Percentiles rank a stretch among this genome's conserved stretches.
phyloP scores from a whole-genome alignment of 2,797 vertebrate genomes.

The Tympanoctomys barrerae region DNA sequence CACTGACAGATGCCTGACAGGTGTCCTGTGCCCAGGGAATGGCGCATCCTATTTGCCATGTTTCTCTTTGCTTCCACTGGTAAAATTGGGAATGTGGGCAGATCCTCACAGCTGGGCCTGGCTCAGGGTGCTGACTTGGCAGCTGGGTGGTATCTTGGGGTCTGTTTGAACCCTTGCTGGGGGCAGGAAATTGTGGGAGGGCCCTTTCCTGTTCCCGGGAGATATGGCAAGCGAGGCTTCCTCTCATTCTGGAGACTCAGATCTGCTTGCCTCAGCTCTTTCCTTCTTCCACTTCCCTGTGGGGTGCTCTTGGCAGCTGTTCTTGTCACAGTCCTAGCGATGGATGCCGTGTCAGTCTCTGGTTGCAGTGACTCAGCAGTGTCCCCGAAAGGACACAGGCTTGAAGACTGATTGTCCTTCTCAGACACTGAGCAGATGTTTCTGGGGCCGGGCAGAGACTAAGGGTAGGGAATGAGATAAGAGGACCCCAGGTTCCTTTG shows the following conservation, averaged over 20 bases:
- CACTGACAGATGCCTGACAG: neutral
- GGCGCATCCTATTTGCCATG: neutral
- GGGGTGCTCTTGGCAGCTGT: constrained; percentile 58
- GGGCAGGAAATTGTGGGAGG: neutral
- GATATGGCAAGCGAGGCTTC: neutral
- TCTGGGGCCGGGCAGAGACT: neutral
- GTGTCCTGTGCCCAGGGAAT: neutral
- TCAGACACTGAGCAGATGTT: constrained; percentile 1
- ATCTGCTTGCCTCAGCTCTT: constrained; percentile 21
- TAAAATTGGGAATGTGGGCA: neutral
- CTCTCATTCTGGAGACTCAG: constrained; percentile 16
- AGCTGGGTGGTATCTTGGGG: neutral
- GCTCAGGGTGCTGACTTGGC: neutral
- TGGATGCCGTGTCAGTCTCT: constrained; percentile 63
- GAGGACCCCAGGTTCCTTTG: neutral
- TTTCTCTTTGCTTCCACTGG: constrained; percentile 8
- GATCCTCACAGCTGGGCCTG: neutral
- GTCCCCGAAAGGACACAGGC: constrained; percentile 54
- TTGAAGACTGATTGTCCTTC: constrained; percentile 61
- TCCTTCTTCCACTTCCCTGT: neutral
- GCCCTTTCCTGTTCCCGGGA: neutral
- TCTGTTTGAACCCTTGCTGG: neutral
- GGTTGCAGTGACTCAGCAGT: constrained; percentile 58
- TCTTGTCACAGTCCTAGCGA: neutral
- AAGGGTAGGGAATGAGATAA: neutral